Percentiles rank a stretch among this genome's conserved stretches.
phyloP scores from a whole-genome alignment of 1,140 invertebrate genomes.

The Tetramorium parvispinum region DNA sequence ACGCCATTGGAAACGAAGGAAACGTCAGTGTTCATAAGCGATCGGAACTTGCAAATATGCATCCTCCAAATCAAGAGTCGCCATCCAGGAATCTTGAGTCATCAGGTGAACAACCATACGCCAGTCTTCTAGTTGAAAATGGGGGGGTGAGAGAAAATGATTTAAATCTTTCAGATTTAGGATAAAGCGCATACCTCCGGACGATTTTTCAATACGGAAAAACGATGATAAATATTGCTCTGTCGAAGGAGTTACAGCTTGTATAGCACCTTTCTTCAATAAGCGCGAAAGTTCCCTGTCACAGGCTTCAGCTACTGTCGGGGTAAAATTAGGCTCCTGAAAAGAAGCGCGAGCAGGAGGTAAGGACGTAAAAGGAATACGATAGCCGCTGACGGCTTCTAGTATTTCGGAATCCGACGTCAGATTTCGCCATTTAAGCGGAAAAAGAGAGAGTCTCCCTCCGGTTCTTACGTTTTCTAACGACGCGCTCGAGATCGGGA shows the following conservation, averaged over 20 bases:
- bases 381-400: too few species aligned
- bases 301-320: too few species aligned
- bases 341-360: background rate
- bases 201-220: background rate
- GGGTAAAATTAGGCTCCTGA: too few species aligned
- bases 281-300: too few species aligned
- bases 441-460: too few species aligned
- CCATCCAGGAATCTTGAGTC: background rate
- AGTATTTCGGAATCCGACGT: too few species aligned
- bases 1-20: background rate
- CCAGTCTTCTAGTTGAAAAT: background rate
- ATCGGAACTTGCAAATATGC: background rate
- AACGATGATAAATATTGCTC: background rate
- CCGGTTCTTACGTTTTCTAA: too few species aligned
- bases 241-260: background rate
- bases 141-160: background rate
- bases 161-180: background rate
- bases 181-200: background rate
- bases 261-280: too few species aligned
- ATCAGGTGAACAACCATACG: background rate
- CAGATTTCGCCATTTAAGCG: too few species aligned
- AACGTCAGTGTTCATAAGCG: background rate
- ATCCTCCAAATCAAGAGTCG: background rate
- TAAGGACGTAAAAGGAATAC: too few species aligned
- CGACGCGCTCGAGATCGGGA: too few species aligned